Percentiles rank a stretch among this genome's conserved stretches.
Evolutionary conservation across 1,140 invertebrate species (phyloP).

Genomic region (Leptinotarsa texana): DNA sequence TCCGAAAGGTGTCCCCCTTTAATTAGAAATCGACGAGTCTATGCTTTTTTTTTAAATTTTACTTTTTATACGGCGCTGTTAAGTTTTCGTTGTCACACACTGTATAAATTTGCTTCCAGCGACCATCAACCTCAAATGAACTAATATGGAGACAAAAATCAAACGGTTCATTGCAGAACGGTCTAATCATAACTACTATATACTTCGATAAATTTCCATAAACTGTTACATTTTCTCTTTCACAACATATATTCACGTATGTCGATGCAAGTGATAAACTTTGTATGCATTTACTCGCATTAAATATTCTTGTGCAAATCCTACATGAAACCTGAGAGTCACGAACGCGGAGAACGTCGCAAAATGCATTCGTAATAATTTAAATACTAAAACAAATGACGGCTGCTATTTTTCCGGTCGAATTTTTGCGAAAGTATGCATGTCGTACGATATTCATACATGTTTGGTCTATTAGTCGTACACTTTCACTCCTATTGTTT

Average conservation of each 20-base stretch:
- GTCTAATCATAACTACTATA: too few relatives aligned
- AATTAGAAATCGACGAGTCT: too few relatives aligned
- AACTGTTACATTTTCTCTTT: neutral
- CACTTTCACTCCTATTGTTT: constrained; percentile 21
- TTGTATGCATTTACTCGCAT: constrained; percentile 8
- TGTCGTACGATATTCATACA: constrained; percentile 4
- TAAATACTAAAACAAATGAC: constrained; percentile 16
- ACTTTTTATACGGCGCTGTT: too few relatives aligned
- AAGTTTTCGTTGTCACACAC: too few relatives aligned
- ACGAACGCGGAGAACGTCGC: constrained; percentile 15
- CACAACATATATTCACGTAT: constrained; percentile 2
- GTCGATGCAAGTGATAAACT: constrained; percentile 11
- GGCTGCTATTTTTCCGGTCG: neutral
- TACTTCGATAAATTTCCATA: neutral
- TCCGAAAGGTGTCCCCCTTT: too few relatives aligned
- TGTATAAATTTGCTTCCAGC: too few relatives aligned
- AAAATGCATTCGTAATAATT: constrained; percentile 11
- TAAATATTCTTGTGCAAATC: constrained; percentile 21
- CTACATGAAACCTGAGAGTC: constrained; percentile 12
- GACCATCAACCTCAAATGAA: too few relatives aligned
- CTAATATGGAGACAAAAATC: too few relatives aligned
- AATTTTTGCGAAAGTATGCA: constrained; percentile 18
- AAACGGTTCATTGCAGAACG: too few relatives aligned
- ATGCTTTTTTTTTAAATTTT: too few relatives aligned
- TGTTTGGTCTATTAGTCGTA: constrained; percentile 10